These are phyloP conservation scores for Drepanosiphum platanoidis DNA, from an alignment of 2,888 invertebrate genomes.

Conservation along the genomic window DNA sequence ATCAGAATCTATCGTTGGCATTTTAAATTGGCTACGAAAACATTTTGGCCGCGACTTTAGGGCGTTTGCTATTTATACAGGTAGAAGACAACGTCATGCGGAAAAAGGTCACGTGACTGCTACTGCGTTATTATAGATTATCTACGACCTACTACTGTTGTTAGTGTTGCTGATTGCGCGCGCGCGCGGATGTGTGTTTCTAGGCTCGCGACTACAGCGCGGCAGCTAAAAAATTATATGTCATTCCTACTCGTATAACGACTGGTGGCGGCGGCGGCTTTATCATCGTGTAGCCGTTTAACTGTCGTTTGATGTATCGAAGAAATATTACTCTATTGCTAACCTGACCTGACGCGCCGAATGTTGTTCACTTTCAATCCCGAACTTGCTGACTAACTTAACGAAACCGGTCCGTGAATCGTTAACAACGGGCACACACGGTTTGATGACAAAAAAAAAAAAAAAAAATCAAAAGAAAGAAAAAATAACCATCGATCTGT, in stretches of 20 bases:
- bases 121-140: background rate
- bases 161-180: background rate
- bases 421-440: background rate
- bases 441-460: background rate
- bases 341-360: background rate
- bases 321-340: background rate
- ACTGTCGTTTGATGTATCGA: no score
- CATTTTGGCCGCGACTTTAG: conserved; percentile 50
- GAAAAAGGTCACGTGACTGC: conserved; percentile 33
- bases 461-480: background rate
- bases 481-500: background rate
- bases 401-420: background rate
- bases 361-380: no score
- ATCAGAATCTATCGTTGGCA: conserved; percentile 54
- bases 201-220: background rate
- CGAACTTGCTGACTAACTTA: background rate
- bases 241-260: background rate
- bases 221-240: background rate
- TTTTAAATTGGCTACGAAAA: conserved; percentile 59
- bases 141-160: background rate
- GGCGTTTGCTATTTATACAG: conserved; percentile 54
- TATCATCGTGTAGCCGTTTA: no score
- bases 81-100: conserved; percentile 19
- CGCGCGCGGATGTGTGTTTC: background rate
- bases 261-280: background rate